These are phyloP conservation scores for Drosophila ezoana DNA, from an alignment of 2,888 invertebrate species.

Conservation along the genomic window DNA sequence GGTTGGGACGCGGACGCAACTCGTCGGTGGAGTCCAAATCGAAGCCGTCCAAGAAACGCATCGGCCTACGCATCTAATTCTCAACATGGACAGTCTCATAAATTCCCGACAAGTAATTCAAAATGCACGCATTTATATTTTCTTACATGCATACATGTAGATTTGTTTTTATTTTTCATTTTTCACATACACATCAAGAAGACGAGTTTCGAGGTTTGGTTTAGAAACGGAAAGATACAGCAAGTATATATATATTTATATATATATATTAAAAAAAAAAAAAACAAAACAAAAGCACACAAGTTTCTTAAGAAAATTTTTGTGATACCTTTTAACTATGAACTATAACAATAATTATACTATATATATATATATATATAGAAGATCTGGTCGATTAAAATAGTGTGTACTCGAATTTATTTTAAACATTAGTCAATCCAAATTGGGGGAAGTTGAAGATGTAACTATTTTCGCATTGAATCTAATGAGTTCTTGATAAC, in stretches of 20 bases:
- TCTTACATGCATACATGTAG: not conserved
- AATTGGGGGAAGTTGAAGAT: not conserved
- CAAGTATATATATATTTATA: not conserved
- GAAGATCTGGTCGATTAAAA: not conserved
- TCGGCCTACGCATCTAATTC: constrained; percentile 1
- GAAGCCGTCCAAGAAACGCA: not conserved
- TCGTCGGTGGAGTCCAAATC: not conserved
- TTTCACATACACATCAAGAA: constrained; percentile 24
- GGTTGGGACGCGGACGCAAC: not conserved
- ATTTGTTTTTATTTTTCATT: constrained; percentile 2
- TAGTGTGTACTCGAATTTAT: not conserved
- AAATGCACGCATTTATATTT: not conserved
- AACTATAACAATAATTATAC: not conserved
- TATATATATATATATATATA: not conserved
- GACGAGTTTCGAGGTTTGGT: not conserved
- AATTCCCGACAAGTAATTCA: not conserved
- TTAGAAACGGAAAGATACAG: constrained; percentile 17
- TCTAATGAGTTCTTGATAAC: constrained; percentile 10
- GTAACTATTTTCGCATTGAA: not conserved
- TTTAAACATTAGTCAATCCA: not conserved
- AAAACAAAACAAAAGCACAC: not conserved
- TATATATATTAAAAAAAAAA: too few species aligned
- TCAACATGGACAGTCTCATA: not conserved
- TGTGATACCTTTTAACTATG: not conserved
- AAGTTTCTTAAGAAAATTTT: not conserved